These are phyloP conservation scores for Taurulus bubalis DNA, from an alignment of 2,113 vertebrate species.

Conservation along the genomic window DNA sequence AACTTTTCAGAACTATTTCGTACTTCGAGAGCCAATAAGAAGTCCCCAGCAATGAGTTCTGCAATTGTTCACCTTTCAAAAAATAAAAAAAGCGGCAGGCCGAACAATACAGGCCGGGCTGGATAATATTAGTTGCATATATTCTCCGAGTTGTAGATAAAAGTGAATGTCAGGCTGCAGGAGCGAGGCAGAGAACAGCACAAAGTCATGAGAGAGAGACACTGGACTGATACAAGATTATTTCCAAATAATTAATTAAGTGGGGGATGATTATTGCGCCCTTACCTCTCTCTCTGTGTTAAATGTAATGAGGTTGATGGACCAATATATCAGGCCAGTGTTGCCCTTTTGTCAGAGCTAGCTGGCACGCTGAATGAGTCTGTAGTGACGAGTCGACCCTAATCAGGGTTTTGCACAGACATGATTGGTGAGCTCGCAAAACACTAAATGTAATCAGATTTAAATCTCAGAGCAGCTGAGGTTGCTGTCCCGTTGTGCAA, in stretches of 20 bases:
- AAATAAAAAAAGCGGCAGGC: neutral
- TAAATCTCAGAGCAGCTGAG: neutral
- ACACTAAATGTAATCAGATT: neutral
- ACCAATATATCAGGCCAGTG: neutral
- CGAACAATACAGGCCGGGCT: neutral
- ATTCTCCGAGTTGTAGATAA: neutral
- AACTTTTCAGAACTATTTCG: no score
- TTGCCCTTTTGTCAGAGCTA: conserved; percentile 23
- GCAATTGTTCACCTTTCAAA: no score
- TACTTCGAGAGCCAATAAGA: no score
- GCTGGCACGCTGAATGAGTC: no score
- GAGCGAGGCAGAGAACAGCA: neutral
- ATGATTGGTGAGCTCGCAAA: neutral
- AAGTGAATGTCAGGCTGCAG: neutral
- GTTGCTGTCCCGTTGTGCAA: neutral
- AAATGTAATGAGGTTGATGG: conserved; percentile 37
- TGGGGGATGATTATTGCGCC: conserved; percentile 21
- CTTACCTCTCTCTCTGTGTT: conserved; percentile 27
- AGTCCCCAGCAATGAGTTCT: no score
- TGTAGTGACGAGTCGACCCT: no score
- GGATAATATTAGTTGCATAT: neutral
- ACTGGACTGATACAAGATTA: conserved; percentile 41
- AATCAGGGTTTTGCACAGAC: neutral
- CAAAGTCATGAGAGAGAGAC: neutral
- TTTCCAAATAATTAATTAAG: conserved; percentile 49